Base-by-base conservation (phyloP, 1,140 invertebrate genomes). In the Lerema accius region DNA sequence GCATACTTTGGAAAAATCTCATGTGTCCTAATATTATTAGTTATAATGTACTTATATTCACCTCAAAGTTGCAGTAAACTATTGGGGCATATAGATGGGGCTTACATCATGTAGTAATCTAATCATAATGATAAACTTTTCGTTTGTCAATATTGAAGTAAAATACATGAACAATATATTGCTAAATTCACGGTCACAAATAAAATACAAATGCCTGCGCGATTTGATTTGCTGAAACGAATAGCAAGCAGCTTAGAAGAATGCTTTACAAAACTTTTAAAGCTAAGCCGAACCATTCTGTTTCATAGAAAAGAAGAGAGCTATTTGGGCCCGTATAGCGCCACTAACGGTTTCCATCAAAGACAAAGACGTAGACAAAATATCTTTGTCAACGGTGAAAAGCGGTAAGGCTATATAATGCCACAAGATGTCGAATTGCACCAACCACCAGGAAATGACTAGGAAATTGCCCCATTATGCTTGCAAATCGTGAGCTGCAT, bases 381-480 rank as follows among this genome's bases (percentile, higher is more conserved):
- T 62, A 71, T 68, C 65, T 71, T 65, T 59, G 65, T 67, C 35
- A 56, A 19, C 53, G 42, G 35, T 46, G 63, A 74, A 71, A 69
- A 67, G 65, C 59, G 48, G 46, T 39, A 15, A 40, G 37, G 50
- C 61, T 63, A 55, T 56, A 75, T 67, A 70, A 76, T 69, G 70
- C 78, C 82, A 68, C 83, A 84, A 84, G 82, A 84, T 73, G 78
- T 82, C 78, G 80, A 79, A 76, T 79, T 77, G 76, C 77, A 80
- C 80, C 80, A 83, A 79, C 78, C 67, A 74, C 71, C 67, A 79
- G 84, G 82, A 89, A 89, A 84, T 84, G 81, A 84, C 82, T 77
- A 82, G 84, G 80, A 89, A 85, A 89, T 86, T 86, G 86, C 83
- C 78, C 84, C 82, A 89, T 89, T 89, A 86, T 77, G 83, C 79